Percentiles rank a stretch among this genome's conserved stretches.
Conservation (phyloP, 1,140 invertebrate genomes). For the Caenorhabditis brenneri region DNA sequence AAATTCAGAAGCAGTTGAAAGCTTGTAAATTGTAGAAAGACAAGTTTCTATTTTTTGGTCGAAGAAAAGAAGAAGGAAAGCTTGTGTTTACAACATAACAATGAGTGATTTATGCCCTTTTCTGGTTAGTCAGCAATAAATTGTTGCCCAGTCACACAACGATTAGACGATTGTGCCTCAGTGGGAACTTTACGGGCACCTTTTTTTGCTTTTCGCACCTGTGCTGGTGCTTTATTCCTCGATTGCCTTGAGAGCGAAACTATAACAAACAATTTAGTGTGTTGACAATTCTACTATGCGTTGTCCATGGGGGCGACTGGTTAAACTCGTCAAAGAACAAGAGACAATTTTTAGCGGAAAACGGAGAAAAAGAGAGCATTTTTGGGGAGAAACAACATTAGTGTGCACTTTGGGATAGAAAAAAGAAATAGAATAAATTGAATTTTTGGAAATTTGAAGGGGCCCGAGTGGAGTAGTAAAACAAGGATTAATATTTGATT, state of each 20-base stretch:
- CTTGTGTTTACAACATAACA: background rate
- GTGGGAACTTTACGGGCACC: background rate
- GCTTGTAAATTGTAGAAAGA: background rate
- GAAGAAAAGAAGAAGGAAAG: background rate
- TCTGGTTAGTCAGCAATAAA: background rate
- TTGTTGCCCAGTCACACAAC: background rate
- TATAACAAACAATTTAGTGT: constrained; percentile 29
- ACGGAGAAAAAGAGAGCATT: background rate
- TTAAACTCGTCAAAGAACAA: constrained; percentile 12
- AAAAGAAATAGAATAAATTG: background rate
- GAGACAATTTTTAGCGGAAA: background rate
- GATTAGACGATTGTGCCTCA: background rate
- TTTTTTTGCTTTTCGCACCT: background rate
- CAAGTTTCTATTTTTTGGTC: background rate
- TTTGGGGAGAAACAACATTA: background rate
- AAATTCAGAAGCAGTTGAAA: constrained; percentile 2
- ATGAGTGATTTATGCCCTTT: constrained; percentile 33
- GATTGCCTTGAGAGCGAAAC: background rate
- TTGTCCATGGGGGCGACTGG: background rate
- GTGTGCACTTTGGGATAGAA: background rate
- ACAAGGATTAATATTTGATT: too few species aligned
- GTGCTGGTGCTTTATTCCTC: background rate
- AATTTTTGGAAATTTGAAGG: background rate
- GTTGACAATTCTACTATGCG: constrained; percentile 5
- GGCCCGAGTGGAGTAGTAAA: background rate